These are phyloP conservation scores for Dicentrarchus labrax DNA, from an alignment of 2,113 vertebrate genomes.

Conservation along the genomic window DNA sequence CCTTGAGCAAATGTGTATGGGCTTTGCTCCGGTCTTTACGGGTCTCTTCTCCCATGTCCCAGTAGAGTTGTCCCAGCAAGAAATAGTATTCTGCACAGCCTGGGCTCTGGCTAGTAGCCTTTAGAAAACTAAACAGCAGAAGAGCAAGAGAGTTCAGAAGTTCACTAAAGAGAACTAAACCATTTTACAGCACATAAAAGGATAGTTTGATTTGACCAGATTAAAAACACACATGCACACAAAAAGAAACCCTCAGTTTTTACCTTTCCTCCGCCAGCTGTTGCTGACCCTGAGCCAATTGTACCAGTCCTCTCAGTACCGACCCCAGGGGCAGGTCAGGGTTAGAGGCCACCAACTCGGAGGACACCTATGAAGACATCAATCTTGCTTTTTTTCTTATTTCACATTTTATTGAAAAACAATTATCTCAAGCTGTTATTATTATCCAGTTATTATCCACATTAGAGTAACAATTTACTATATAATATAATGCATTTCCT, in stretches of 20 bases:
- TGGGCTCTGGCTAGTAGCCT: conserved; percentile 85
- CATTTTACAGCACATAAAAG: not conserved
- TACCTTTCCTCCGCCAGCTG: conserved; percentile 92
- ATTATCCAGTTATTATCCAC: not conserved
- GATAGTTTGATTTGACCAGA: not conserved
- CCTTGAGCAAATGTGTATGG: conserved; percentile 93
- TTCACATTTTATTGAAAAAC: too few species aligned
- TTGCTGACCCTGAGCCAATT: conserved; percentile 85
- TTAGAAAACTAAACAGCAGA: conserved; percentile 86
- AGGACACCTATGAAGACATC: conserved; percentile 84
- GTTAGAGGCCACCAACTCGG: conserved; percentile 86
- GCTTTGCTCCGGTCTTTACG: conserved; percentile 92
- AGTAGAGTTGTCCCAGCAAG: conserved; percentile 91
- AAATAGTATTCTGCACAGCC: conserved; percentile 89
- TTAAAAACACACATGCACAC: not conserved
- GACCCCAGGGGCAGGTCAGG: conserved; percentile 85
- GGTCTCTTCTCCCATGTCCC: conserved; percentile 93
- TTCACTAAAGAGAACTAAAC: not conserved
- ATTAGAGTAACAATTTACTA: not conserved
- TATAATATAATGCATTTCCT: not conserved
- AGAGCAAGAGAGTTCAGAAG: not conserved
- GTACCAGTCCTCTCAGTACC: conserved; percentile 85
- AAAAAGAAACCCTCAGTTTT: not conserved
- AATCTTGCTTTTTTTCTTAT: not conserved
- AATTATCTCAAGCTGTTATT: not conserved